Evolutionary conservation across 2,113 vertebrate species (phyloP), one percentile per base, ranked within the genome.

Genomic region (Herpetotheres cachinnans): DNA sequence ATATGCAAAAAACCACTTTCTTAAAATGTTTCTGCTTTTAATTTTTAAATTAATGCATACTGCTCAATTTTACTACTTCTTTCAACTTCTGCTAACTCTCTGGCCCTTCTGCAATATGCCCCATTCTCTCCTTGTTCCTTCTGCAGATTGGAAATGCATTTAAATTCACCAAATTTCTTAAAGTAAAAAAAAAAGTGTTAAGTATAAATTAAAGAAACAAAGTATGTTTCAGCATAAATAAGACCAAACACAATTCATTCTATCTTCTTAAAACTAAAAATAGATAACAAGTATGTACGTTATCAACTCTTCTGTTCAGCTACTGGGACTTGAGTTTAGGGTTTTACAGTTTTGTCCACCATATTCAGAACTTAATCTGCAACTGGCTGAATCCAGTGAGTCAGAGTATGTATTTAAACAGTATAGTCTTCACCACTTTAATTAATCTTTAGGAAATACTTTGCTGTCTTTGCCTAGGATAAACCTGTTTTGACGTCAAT

Each of bases 31-130:
- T 86, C 69, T 93, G 36, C 44, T 91, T 79, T 89, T 65, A 89
- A 46, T 93, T 94, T 84, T 90, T 72, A 77, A 95, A 82, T 93
- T 83, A 86, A 83, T 62, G 76, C 72, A 65, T 88, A 86, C 58
- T 78, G 86, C 72, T 92, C 72, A 69, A 72, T 93, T 89, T 88
- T 54, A 77, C 52, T 78, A 55, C 55, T 86, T 74, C 63, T 96
- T 95, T 65, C 89, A 96, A 63, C 47, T 86, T 93, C 56, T 83
- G 22, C 38, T 95, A 56, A 77, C 65, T 84, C 55, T 69, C 66
- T 95, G 82, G 40, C 61, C 69, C 52, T 73, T 77, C 67, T 94
- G 70, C 87, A 38, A 76, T 86, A 71, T 25, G 55, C 8, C n/a
- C 38, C 9, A 49, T 71, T 92, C 85, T 82, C 58, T 88, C 17